These are phyloP conservation scores for Eupithecia inturbata DNA, from an alignment of 2,888 invertebrate species.

Conservation along the genomic window DNA sequence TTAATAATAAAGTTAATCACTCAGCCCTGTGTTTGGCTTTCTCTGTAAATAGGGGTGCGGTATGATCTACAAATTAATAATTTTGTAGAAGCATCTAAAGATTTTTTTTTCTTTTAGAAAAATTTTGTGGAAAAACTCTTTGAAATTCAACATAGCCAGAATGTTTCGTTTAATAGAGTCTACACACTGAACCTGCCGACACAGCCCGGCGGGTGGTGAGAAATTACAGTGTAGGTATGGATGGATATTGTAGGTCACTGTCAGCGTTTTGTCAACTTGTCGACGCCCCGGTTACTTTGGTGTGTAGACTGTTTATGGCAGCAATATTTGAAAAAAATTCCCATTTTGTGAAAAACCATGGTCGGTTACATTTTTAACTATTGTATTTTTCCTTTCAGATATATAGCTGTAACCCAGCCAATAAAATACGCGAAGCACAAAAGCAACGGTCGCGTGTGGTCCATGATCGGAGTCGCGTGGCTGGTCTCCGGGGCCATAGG, in stretches of 20 bases:
- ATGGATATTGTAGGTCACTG: neutral
- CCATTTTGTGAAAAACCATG: neutral
- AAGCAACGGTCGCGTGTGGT: constrained; percentile 96
- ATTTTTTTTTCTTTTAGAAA: too few species aligned
- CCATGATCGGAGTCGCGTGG: constrained; percentile 98
- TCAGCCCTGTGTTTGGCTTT: neutral
- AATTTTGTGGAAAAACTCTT: neutral
- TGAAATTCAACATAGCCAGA: too few species aligned
- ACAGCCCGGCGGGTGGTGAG: neutral
- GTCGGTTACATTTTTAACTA: neutral
- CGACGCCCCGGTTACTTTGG: neutral
- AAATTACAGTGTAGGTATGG: neutral
- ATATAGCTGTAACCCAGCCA: constrained; percentile 99
- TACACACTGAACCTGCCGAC: neutral
- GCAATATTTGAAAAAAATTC: neutral
- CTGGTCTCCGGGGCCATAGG: constrained; percentile 96
- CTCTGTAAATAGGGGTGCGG: neutral
- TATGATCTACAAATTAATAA: neutral
- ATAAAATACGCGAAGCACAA: constrained; percentile 99
- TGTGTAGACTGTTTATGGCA: neutral
- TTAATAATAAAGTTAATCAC: neutral
- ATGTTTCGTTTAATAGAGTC: neutral
- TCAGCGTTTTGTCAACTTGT: neutral
- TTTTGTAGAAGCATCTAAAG: neutral
- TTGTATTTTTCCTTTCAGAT: constrained; percentile 85